Evolutionary conservation across 2,888 invertebrate genomes (phyloP).

Genomic region (Orthosia cruda): DNA sequence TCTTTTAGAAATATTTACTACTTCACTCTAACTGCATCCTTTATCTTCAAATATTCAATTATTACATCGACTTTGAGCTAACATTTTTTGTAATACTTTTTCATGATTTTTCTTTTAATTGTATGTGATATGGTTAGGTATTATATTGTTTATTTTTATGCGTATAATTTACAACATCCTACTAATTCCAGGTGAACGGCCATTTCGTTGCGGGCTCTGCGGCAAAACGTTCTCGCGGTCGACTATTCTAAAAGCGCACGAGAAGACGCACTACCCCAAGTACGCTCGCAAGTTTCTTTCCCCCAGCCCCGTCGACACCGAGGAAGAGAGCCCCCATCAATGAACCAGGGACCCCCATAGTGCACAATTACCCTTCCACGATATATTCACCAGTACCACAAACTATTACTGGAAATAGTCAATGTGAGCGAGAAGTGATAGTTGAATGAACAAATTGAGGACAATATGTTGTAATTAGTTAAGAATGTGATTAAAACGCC

Average conservation of each 20-base stretch:
- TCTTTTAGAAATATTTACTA: background rate
- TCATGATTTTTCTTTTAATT: background rate
- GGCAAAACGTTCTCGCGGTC: slow-evolving; percentile 98
- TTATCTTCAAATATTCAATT: background rate
- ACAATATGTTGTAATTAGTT: slow-evolving; percentile 91
- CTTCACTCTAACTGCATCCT: background rate
- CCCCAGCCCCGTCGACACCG: slow-evolving; percentile 96
- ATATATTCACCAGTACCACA: slow-evolving; percentile 79
- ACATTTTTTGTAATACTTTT: background rate
- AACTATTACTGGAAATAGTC: slow-evolving; percentile 82
- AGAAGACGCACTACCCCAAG: slow-evolving; percentile 98
- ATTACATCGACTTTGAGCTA: background rate
- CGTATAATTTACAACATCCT: background rate
- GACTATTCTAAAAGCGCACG: slow-evolving; percentile 97
- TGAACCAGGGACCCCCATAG: slow-evolving; percentile 79
- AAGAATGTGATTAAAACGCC: slow-evolving; percentile 92
- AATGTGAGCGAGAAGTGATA: slow-evolving; percentile 83
- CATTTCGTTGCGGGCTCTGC: slow-evolving; percentile 97
- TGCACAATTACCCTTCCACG: slow-evolving; percentile 79
- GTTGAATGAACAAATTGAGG: slow-evolving; percentile 88
- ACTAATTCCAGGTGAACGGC: slow-evolving; percentile 94
- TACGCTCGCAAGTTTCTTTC: slow-evolving; percentile 97
- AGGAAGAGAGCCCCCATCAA: slow-evolving; percentile 96
- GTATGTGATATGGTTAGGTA: background rate
- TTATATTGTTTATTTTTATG: background rate